Evolutionary conservation across 2,888 invertebrate species (phyloP), one percentile per base, ranked within the genome.

Genomic region (Litoditis marina): DNA sequence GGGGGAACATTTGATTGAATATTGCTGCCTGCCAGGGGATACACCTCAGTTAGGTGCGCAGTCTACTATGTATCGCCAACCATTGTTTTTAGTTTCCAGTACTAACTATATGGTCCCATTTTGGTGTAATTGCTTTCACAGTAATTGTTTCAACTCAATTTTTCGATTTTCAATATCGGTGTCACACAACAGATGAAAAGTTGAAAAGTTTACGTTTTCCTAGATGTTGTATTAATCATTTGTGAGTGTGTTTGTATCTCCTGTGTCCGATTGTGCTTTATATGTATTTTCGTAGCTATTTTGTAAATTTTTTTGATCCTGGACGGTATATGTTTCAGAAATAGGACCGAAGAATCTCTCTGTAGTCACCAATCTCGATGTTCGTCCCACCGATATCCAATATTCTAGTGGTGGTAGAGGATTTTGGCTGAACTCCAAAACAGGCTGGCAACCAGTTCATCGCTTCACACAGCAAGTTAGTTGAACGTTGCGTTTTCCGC

Each of bases 361-460:
- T 7, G 73, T 77, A 11, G 34, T 55, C 27, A 76, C 77, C 1
- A 78, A 76, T 61, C 25, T 76, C 39, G 76, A 78, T 63, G 71
- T 76, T 13, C 64, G 63, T 39, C 39, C 58, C 8, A 60, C 59
- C 13, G 70, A 73, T 13, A 71, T 79, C 30, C 58, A 66, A 30
- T 78, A 72, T 57, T 44, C 54, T 16, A 63, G 66, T n/a, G 62
- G 60, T 16, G 53, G 65, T 27, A 46, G 39, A 8, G 61, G 60
- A 30, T 65, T 70, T 25, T 46, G 36, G 1, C n/a, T 52, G 11
- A 19, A 39, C 22, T 19, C 39, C 16, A 49, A 36, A 11, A 49
- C 54, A 28, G 54, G 34, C 8, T 28, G 68, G 39, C 47, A 60
- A 50, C 51, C 62, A 11, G 55, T 63, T 31, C 51, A 44, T 27